A percentile compares a stretch with the other conserved stretches of the same genome.
phyloP scores from a whole-genome alignment of 1,140 invertebrate genomes.

The Atta cephalotes region DNA sequence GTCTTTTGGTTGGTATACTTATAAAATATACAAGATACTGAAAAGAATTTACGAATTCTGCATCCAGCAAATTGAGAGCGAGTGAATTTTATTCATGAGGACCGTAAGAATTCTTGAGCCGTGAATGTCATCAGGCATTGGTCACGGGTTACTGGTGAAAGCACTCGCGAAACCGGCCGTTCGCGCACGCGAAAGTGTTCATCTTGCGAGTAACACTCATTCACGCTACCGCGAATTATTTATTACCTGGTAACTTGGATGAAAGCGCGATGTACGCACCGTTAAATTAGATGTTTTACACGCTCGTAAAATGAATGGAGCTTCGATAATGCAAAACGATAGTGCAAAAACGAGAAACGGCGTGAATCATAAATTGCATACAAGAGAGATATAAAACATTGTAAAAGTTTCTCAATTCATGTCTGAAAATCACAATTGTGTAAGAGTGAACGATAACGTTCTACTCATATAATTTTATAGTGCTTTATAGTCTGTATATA shows the following conservation, averaged over 20 bases:
- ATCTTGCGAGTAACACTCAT: slow-evolving; percentile 41
- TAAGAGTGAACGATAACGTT: not conserved
- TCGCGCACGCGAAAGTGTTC: slow-evolving; percentile 67
- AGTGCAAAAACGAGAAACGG: not conserved
- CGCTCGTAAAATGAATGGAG: slow-evolving; percentile 40
- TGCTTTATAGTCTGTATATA: not conserved
- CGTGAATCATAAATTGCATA: not conserved
- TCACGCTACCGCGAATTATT: slow-evolving; percentile 61
- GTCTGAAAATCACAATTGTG: not conserved
- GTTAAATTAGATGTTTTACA: slow-evolving; percentile 49
- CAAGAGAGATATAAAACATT: not conserved
- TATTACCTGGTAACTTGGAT: slow-evolving; percentile 46
- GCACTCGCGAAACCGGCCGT: slow-evolving; percentile 43
- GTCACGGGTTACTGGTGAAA: slow-evolving; percentile 69
- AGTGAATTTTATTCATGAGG: slow-evolving; percentile 61
- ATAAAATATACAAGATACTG: no score
- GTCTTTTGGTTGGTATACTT: not conserved
- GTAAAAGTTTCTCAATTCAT: slow-evolving; percentile 8
- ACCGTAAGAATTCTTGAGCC: slow-evolving; percentile 62
- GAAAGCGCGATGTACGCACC: slow-evolving; percentile 24
- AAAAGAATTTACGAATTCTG: not conserved
- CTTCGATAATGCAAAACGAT: slow-evolving; percentile 8
- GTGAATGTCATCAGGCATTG: slow-evolving; percentile 70
- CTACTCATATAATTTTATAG: not conserved
- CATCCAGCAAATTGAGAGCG: not conserved